A percentile compares a stretch with the other conserved stretches of the same genome.
These are phyloP conservation scores for Sinosuthora webbiana DNA, from an alignment of 2,113 vertebrate genomes.

Conservation along the genomic window DNA sequence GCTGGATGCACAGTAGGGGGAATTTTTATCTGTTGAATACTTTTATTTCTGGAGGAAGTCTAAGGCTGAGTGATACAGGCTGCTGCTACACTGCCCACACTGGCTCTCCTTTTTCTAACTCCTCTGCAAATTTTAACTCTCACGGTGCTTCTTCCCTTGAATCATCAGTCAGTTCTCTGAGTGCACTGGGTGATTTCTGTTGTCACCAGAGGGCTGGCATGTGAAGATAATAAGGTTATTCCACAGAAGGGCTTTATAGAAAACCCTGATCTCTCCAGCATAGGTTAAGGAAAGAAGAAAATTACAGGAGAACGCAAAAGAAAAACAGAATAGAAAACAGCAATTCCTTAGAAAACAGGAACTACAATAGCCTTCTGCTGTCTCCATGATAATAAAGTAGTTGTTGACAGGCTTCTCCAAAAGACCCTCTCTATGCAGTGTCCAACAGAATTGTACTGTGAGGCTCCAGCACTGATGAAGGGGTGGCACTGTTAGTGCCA, in stretches of 20 bases:
- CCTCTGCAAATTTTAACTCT: background rate
- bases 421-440: background rate
- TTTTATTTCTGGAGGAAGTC: background rate
- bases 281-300: background rate
- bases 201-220: background rate
- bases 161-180: background rate
- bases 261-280: background rate
- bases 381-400: background rate
- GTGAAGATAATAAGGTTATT: background rate
- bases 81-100: background rate
- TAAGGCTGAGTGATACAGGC: background rate
- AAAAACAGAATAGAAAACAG: background rate
- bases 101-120: background rate
- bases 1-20: background rate
- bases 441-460: background rate
- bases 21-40: background rate
- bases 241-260: background rate
- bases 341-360: background rate
- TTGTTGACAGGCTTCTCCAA: background rate
- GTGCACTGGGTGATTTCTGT: background rate
- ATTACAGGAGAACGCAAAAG: background rate
- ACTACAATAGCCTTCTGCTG: background rate
- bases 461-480: background rate
- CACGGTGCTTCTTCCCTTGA: background rate
- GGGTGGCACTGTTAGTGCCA: background rate